phyloP scores from a whole-genome alignment of 2,797 vertebrate species.

The Melanogrammus aeglefinus region DNA sequence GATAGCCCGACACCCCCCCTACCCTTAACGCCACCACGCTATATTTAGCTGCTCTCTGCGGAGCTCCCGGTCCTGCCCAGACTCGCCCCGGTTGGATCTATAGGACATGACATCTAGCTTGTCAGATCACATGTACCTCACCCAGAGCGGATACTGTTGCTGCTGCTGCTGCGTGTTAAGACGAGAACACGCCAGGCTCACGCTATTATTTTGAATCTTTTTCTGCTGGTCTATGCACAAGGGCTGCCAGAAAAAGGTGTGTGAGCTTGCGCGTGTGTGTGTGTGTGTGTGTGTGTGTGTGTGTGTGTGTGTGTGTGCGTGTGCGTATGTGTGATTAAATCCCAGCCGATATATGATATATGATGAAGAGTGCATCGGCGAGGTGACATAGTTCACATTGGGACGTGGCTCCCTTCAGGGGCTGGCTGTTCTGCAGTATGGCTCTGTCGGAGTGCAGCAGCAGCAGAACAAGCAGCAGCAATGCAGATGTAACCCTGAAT shows the following conservation, averaged over 20 bases:
- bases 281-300: background rate
- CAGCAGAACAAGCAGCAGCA: background rate
- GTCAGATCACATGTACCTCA: slow-evolving; percentile 12
- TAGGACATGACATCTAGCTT: slow-evolving; percentile 49
- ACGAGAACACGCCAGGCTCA: too few species aligned
- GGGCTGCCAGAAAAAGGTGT: background rate
- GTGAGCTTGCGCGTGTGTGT: background rate
- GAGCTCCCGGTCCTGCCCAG: slow-evolving; percentile 38
- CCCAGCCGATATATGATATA: too few species aligned
- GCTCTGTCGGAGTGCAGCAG: background rate
- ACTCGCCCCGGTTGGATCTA: slow-evolving; percentile 31
- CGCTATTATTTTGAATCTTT: too few species aligned
- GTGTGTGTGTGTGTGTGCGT: too few species aligned
- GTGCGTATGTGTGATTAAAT: background rate
- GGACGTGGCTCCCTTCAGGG: background rate
- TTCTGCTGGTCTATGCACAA: background rate
- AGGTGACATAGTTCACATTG: background rate
- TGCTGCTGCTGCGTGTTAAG: too few species aligned
- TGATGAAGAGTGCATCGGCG: background rate
- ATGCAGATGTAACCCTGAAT: slow-evolving; percentile 15
- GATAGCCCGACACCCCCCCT: slow-evolving; percentile 19
- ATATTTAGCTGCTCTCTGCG: slow-evolving; percentile 61
- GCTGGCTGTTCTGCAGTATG: background rate
- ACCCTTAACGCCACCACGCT: slow-evolving; percentile 45
- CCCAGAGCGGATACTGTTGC: too few species aligned